phyloP scores from a whole-genome alignment of 1,140 invertebrate species.

The Bombus affinis region DNA sequence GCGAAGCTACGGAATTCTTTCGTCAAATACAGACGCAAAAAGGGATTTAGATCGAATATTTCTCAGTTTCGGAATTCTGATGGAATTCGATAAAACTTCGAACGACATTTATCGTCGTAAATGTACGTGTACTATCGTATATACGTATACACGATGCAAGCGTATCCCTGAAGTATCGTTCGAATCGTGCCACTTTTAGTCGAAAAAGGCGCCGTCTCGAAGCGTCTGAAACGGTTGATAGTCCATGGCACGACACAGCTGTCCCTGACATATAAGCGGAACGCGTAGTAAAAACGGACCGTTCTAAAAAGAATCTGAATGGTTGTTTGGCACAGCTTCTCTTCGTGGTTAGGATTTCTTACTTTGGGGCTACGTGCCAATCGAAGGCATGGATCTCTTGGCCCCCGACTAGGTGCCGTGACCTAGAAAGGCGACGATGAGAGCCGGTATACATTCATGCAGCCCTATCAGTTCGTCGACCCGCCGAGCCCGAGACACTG shows the following conservation, averaged over 20 bases:
- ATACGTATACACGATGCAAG: background rate
- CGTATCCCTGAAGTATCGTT: background rate
- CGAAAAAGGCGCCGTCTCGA: background rate
- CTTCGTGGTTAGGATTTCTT: slow-evolving; percentile 2
- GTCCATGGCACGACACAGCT: background rate
- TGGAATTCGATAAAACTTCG: background rate
- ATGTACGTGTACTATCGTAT: background rate
- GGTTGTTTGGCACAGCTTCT: slow-evolving; percentile 31
- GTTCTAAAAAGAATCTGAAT: slow-evolving; percentile 25
- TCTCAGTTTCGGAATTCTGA: no score
- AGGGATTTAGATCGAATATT: no score
- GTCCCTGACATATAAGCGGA: slow-evolving; percentile 24
- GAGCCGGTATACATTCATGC: slow-evolving; percentile 52
- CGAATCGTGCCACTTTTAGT: background rate
- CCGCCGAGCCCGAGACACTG: slow-evolving; percentile 52
- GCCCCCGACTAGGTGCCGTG: slow-evolving; percentile 54
- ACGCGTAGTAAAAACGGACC: slow-evolving; percentile 8
- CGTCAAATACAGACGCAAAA: background rate
- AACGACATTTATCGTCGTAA: background rate
- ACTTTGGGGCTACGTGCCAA: slow-evolving; percentile 25
- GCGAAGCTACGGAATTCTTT: background rate
- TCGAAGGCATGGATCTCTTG: slow-evolving; percentile 49
- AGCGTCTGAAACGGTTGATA: background rate
- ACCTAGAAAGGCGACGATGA: slow-evolving; percentile 65
- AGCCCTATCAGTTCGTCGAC: slow-evolving; percentile 52